These are phyloP conservation scores for Discoglossus pictus DNA, from an alignment of 2,797 vertebrate genomes.

Conservation along the genomic window DNA sequence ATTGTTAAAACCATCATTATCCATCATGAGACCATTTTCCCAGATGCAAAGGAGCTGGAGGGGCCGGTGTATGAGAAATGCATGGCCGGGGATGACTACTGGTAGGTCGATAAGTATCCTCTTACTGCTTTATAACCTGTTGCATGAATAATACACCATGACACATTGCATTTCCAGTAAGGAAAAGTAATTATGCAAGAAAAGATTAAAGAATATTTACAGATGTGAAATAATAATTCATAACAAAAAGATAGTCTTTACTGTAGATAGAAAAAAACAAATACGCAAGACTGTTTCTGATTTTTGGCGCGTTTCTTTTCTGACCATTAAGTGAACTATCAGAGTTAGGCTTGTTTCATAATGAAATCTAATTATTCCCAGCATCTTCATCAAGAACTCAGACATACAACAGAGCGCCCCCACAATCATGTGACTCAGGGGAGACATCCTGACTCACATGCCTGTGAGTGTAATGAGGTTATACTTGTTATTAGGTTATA, in stretches of 20 bases:
- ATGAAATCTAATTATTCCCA: too few relatives aligned
- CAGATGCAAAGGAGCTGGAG: conserved; percentile 91
- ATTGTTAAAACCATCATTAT: conserved; percentile 98
- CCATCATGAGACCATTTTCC: conserved; percentile 95
- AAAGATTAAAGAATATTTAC: background rate
- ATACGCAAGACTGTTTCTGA: too few relatives aligned
- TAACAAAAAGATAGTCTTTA: background rate
- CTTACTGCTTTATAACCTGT: background rate
- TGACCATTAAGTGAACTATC: background rate
- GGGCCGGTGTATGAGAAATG: conserved; percentile 97
- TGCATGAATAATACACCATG: background rate
- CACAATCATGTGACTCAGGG: too few relatives aligned
- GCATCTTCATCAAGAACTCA: too few relatives aligned
- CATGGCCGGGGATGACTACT: conserved; percentile 97
- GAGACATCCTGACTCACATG: too few relatives aligned
- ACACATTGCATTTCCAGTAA: background rate
- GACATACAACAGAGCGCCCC: too few relatives aligned
- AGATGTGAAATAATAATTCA: background rate
- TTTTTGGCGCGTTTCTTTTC: background rate
- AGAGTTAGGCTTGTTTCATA: background rate
- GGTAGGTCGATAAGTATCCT: conserved; percentile 73
- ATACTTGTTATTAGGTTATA: too few relatives aligned
- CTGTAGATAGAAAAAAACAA: conserved; percentile 8
- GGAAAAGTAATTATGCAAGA: background rate
- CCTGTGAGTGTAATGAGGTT: too few relatives aligned